Base-by-base conservation (phyloP, 2,113 vertebrate species). In the Tylochromis polylepis region DNA sequence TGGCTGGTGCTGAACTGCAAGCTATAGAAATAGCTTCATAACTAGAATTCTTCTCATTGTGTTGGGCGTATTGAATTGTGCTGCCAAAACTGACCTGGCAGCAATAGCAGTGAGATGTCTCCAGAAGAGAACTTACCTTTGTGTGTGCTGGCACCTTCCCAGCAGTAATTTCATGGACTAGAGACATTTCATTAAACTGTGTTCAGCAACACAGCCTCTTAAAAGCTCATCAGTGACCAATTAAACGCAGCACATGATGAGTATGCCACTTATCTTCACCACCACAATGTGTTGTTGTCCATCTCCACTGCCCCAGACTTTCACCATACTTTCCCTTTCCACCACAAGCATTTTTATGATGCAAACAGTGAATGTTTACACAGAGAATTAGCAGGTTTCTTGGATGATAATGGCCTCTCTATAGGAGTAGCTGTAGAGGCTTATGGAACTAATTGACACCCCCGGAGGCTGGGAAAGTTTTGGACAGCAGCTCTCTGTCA, bases 391-490 rank as follows among this genome's bases (percentile, higher is more conserved):
- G 87, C 87, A 53, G 88, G 79, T 67, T 83, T 84, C 86, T 51
- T 3, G 14, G 38, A 53, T 18, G 58, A 80, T 90, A 87, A 91
- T 90, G 82, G 67, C 34, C 24, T 9, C 85, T 90, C 53, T 85
- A 62, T 51, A 78, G 83, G 57, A 82, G 81, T 87, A 11, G 70
- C 65, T 89, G 88, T 89, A 51, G 59, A 81, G 56, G 56, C 84
- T 90, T 83, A 86, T 87, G 72, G 53, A 90, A 89, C 56, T 94
- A 93, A 92, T 91, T 92, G 91, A 89, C 83, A 88, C 83, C 84
- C 85, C 81, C 53, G 81, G 12, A 82, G 87, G 90, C 90, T 93
- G 91, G 92, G 92, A 93, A 93, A 87, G 65, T 92, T 88, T 55
- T 15, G 72, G 83, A 55, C 27, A 59, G 56, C 84, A 87, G 60